Evolutionary conservation across 1,140 invertebrate species (phyloP).

Genomic region (Aphis craccivora): DNA sequence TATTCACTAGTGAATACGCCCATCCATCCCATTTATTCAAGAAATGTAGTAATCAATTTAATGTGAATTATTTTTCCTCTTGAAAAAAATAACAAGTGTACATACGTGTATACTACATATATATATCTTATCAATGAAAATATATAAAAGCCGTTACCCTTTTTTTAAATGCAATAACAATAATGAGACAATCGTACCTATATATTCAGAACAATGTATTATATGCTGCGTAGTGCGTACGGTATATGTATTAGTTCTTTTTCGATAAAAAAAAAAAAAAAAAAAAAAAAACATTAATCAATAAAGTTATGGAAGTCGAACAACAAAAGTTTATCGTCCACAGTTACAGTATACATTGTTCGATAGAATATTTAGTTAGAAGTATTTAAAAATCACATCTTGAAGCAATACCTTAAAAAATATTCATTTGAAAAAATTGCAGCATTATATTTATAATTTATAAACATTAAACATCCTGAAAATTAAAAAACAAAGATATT

Average conservation of each 20-base stretch:
- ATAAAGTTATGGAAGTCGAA: neutral
- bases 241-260: neutral
- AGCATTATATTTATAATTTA: neutral
- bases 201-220: neutral
- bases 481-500: neutral
- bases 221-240: neutral
- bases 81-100: neutral
- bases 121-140: neutral
- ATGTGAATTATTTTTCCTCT: neutral
- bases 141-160: neutral
- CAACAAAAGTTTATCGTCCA: neutral
- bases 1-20: neutral
- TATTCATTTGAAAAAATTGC: neutral
- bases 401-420: neutral
- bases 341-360: neutral
- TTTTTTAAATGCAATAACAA: neutral
- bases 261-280: neutral
- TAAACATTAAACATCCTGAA: neutral
- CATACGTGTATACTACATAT: neutral
- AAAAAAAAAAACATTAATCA: neutral
- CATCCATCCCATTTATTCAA: constrained; percentile 10
- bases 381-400: neutral
- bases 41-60: constrained; percentile 18
- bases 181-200: neutral
- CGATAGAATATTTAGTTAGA: neutral